Evolutionary conservation across 2,888 invertebrate genomes (phyloP), one percentile per base, ranked within the genome.

Genomic region (Leucoma salicis): DNA sequence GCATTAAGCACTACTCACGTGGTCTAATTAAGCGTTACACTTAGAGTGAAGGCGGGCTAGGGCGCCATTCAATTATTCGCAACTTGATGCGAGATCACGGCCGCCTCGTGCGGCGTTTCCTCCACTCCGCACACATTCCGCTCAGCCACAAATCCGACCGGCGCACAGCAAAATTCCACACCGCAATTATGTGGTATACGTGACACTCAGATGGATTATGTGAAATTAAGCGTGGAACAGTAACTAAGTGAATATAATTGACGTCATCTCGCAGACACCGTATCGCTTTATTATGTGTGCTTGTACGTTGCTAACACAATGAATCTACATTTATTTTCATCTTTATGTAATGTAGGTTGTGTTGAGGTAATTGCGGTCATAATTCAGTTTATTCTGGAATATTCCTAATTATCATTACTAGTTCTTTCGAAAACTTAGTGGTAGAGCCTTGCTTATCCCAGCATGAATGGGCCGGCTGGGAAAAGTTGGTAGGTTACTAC

Each of bases 41-140:
- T 82, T 78, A 77, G 66, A 66, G 67, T 59, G 66, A 58, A 58
- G 71, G 70, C 56, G 73, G 65, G 71, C 46, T 70, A 66, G 78
- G 77, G 72, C 62, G 70, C 70, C 72, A 73, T 83, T 84, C 77
- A 82, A 87, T 87, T 88, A 87, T 83, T 78, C 74, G 79, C 74
- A 76, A 80, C 78, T 72, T 62, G 83, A 86, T 86, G 86, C 86
- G 77, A 66, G 82, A 80, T 83, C 87, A 86, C 82, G 84, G 53
- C 40, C 40, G 41, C 44, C 44, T 43, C 41, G 33, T 31, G 16
- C 35, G 29, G 4, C 10, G 5, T 13, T 8, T 10, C 1, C 29
- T 29, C 5, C 14, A 4, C 15, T 15, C 35, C 40, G 31, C 44
- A 37, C 44, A 21, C 39, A 35, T 34, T 33, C 12, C 18, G 32